Base-by-base conservation (phyloP, 2,888 invertebrate species). In the Drosophila testacea region DNA sequence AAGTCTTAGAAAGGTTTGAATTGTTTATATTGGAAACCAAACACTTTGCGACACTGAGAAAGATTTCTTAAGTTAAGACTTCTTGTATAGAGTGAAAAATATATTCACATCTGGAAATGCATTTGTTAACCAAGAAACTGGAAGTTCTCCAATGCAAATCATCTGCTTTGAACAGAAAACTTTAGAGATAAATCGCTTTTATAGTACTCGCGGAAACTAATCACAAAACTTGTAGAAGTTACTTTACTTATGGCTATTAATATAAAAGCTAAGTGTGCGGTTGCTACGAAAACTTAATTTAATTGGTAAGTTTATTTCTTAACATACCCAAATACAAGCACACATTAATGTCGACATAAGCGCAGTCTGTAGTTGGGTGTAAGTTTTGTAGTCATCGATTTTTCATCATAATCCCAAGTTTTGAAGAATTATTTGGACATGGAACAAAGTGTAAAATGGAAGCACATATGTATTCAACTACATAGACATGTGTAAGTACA, bases 371-470 rank as follows among this genome's bases (percentile, higher is more conserved):
- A 34, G 42, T 13, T 56, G 44, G 44, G 11, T 42, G 39, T 47
- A 34, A 51, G 47, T 52, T 52, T 57, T 48, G 56, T 48, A 39
- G 52, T 59, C 55, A 56, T 60, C 39, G 68, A 68, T 73, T 73
- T 74, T 54, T 74, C 54, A 62, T 50, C 41, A 55, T 22, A 46
- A 62, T 73, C 27, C 44, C 34, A 39, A 55, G 51, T 47, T 39
- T 54, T 46, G 42, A 22, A 56, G 57, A 46, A 57, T 56, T 44
- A 56, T 67, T 38, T 68, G 68, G 36, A 69, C 47, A 67, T 9
- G 50, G 13, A 41, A 68, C 56, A 69, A 61, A 59, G 51, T 62
- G 48, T 68, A 28, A 51, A 72, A 51, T 47, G 34, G 27, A 42
- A 16, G 28, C n/a, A 27, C 28, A 56, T 36, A 28, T 16, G n/a